Percentiles rank a stretch among this genome's conserved stretches.
Evolutionary conservation across 2,797 vertebrate species (phyloP).

Genomic region (Spatula clypeata): DNA sequence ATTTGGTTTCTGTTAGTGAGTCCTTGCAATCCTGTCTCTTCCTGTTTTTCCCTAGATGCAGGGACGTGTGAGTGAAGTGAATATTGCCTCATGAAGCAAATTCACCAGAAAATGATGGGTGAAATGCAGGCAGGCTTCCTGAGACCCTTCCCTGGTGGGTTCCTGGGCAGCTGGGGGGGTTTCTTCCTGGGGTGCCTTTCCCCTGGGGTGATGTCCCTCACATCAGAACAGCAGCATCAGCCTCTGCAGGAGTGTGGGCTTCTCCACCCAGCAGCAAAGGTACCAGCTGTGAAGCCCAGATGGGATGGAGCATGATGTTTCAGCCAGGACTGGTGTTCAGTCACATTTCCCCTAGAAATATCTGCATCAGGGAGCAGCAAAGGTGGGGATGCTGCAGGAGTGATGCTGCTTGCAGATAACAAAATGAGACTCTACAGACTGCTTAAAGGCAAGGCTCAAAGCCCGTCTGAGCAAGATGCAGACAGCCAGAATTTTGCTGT

Average conservation of each 20-base stretch:
- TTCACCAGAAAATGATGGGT: neutral
- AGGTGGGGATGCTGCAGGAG: neutral
- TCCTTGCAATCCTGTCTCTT: neutral
- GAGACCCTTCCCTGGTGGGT: neutral
- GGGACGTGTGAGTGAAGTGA: neutral
- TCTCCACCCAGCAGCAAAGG: neutral
- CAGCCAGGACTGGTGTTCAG: neutral
- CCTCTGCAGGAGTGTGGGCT: neutral
- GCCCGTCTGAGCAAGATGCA: neutral
- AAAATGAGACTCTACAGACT: neutral
- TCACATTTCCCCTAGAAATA: rapidly evolving
- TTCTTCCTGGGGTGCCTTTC: neutral
- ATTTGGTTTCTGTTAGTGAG: rapidly evolving
- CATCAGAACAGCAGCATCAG: neutral
- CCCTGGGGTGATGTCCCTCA: no score
- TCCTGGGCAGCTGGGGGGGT: neutral
- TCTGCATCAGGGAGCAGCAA: neutral
- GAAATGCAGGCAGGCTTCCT: rapidly evolving
- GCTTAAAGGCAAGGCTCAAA: neutral
- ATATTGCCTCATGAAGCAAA: neutral
- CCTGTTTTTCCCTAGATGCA: rapidly evolving
- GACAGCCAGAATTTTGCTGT: neutral
- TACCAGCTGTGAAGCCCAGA: neutral
- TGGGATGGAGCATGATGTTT: neutral
- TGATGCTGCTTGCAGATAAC: neutral